phyloP scores from a whole-genome alignment of 1,140 invertebrate species.

The Neocloeon triangulifer region DNA sequence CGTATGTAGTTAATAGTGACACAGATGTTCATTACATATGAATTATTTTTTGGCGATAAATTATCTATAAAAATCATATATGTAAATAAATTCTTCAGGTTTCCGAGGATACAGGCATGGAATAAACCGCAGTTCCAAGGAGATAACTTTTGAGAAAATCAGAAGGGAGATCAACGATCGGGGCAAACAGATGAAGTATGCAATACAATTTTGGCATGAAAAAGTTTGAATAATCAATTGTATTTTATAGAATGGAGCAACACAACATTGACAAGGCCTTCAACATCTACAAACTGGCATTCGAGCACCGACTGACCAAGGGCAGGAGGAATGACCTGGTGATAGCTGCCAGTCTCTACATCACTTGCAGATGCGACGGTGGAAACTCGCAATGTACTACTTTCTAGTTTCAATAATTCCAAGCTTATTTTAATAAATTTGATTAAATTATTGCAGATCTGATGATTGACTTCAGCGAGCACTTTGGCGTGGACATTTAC shows the following conservation, averaged over 20 bases:
- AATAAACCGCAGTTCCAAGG: conserved; percentile 65
- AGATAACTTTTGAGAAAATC: conserved; percentile 76
- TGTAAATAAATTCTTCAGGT: conserved; percentile 9
- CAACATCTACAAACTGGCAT: conserved; percentile 92
- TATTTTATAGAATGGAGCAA: conserved; percentile 42
- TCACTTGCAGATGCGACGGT: conserved; percentile 86
- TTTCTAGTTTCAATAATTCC: too few relatives aligned
- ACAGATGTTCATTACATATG: background rate
- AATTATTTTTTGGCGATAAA: too few relatives aligned
- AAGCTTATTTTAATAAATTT: too few relatives aligned
- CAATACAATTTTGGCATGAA: conserved; percentile 8
- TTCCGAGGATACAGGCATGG: conserved; percentile 51
- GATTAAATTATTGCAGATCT: conserved; percentile 66
- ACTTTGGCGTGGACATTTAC: conserved; percentile 88
- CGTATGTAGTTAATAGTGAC: conserved; percentile 5
- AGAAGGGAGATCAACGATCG: conserved; percentile 53
- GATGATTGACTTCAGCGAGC: conserved; percentile 94
- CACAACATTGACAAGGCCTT: conserved; percentile 82
- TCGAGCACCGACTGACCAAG: conserved; percentile 66
- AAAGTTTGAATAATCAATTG: conserved; percentile 3
- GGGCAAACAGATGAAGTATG: conserved; percentile 44
- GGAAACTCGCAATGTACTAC: too few relatives aligned
- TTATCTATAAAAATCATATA: too few relatives aligned
- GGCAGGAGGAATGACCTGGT: conserved; percentile 80
- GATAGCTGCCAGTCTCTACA: conserved; percentile 92